These are phyloP conservation scores for Pandemis cinnamomeana DNA, from an alignment of 2,888 invertebrate species.

Conservation along the genomic window DNA sequence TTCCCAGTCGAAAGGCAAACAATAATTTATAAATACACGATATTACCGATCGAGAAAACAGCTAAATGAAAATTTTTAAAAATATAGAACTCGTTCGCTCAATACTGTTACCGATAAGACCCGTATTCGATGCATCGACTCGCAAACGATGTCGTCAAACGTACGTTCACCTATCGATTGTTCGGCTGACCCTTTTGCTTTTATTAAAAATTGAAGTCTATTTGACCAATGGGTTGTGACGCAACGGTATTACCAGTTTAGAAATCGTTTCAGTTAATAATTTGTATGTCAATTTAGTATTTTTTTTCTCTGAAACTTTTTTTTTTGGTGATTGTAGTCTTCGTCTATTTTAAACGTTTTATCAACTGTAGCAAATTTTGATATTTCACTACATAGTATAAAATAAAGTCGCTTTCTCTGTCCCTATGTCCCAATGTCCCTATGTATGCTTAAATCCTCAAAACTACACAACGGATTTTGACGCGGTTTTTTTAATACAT, in stretches of 20 bases:
- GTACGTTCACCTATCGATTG: conserved; percentile 44
- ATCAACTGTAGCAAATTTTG: too few species aligned
- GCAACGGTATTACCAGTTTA: background rate
- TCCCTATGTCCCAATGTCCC: too few species aligned
- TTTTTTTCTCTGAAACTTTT: too few species aligned
- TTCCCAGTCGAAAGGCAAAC: background rate
- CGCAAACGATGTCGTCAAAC: conserved; percentile 42
- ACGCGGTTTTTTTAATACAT: too few species aligned
- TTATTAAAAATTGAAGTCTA: conserved; percentile 36
- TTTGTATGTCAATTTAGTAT: too few species aligned
- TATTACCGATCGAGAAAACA: conserved; percentile 18
- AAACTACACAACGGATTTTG: too few species aligned
- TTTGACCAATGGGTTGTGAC: conserved; percentile 19
- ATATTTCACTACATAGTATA: too few species aligned
- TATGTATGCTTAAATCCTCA: too few species aligned
- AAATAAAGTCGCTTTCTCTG: too few species aligned
- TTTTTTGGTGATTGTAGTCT: too few species aligned
- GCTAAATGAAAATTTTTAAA: conserved; percentile 29
- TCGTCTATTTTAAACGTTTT: too few species aligned
- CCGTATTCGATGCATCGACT: conserved; percentile 40
- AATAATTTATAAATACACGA: conserved; percentile 21
- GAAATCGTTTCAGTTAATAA: background rate
- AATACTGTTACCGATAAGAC: conserved; percentile 32
- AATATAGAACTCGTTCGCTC: conserved; percentile 1
- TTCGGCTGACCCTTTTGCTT: conserved; percentile 28